Evolutionary conservation across 2,113 vertebrate genomes (phyloP).

Genomic region (Apodemus speciosus): DNA sequence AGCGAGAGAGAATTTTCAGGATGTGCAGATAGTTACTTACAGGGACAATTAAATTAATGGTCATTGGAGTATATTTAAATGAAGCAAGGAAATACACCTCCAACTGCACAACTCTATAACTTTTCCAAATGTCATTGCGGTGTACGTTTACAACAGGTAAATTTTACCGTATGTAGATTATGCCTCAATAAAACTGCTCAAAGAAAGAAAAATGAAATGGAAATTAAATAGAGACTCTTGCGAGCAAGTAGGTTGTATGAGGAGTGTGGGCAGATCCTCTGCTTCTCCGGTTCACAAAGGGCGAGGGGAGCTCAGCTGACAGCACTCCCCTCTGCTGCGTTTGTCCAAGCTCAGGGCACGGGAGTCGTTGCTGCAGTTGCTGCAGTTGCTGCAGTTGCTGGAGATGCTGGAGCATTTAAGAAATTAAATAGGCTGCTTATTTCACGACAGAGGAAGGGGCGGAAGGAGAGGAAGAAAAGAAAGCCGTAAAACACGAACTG

Average conservation of each 20-base stretch:
- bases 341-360: background rate
- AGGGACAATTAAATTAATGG: conserved; percentile 14
- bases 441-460: background rate
- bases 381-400: background rate
- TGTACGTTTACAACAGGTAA: conserved; percentile 18
- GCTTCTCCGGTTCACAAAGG: background rate
- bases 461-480: background rate
- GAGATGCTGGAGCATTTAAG: background rate
- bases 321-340: background rate
- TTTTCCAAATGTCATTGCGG: background rate
- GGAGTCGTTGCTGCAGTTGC: no score
- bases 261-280: background rate
- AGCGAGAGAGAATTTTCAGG: background rate
- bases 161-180: conserved; percentile 41
- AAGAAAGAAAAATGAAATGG: conserved; percentile 21
- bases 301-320: fast-evolving
- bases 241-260: conserved; percentile 3
- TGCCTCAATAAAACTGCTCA: conserved; percentile 42
- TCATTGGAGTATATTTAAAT: background rate
- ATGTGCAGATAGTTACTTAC: background rate
- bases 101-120: background rate
- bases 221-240: conserved; percentile 5
- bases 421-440: conserved; percentile 29
- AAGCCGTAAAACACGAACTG: background rate
- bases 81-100: background rate